These are phyloP conservation scores for Plestiodon gilberti DNA, from an alignment of 2,113 vertebrate species.

Conservation along the genomic window DNA sequence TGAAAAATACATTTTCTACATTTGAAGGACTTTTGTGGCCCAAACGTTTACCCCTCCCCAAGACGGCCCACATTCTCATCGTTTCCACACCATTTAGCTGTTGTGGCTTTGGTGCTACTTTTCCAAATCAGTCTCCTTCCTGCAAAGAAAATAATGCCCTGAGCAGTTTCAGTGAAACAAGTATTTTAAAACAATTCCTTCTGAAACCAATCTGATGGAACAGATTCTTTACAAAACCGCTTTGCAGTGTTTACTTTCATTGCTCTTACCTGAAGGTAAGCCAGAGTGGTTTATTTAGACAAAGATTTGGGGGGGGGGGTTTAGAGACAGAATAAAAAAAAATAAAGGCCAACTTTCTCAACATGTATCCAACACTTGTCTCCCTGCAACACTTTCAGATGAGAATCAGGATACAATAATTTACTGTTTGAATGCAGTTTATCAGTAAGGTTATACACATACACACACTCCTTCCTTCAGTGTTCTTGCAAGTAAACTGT, in stretches of 20 bases:
- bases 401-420: slow-evolving; percentile 20
- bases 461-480: neutral
- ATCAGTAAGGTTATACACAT: slow-evolving; percentile 32
- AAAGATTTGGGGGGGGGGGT: neutral
- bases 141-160: slow-evolving; percentile 14
- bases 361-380: neutral
- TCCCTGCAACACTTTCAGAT: neutral
- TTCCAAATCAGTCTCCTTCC: neutral
- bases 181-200: slow-evolving; percentile 63
- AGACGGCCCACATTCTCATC: neutral
- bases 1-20: neutral
- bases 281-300: neutral
- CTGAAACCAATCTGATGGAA: slow-evolving; percentile 58
- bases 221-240: slow-evolving; percentile 47
- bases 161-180: slow-evolving; percentile 43
- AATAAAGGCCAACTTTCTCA: slow-evolving; percentile 23
- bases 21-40: neutral
- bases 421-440: slow-evolving; percentile 46
- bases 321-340: neutral
- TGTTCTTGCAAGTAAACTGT: slow-evolving; percentile 15
- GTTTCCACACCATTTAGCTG: neutral
- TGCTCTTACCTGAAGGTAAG: slow-evolving; percentile 14
- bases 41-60: neutral
- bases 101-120: neutral
- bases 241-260: slow-evolving; percentile 41